Evolutionary conservation across 2,797 vertebrate genomes (phyloP).

Genomic region (Gadopsis bispinosus): DNA sequence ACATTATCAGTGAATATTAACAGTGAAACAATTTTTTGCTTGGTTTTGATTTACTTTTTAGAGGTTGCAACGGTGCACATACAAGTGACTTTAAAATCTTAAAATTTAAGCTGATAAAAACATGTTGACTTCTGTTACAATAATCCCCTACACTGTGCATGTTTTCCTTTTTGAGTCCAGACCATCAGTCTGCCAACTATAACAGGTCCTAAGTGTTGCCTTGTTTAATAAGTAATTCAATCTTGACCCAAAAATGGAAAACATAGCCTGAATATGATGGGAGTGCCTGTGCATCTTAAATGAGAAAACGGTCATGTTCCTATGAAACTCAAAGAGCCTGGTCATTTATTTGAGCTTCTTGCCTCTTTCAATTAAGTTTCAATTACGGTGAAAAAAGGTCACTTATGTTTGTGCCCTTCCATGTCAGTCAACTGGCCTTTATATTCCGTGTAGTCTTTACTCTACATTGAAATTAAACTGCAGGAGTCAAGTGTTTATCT

Average conservation of each 20-base stretch:
- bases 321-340: conserved; percentile 33
- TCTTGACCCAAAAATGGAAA: conserved; percentile 30
- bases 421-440: neutral
- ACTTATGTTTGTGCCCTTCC: neutral
- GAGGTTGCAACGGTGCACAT: neutral
- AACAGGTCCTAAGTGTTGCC: neutral
- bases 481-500: neutral
- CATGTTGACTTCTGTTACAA: neutral
- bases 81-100: neutral
- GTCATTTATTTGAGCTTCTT: conserved; percentile 21
- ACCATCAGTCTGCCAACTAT: conserved; percentile 2
- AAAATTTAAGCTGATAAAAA: neutral
- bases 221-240: conserved; percentile 17
- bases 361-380: conserved; percentile 1
- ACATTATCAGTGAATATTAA: no score
- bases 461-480: neutral
- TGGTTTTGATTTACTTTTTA: neutral
- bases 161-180: neutral
- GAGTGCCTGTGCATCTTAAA: neutral
- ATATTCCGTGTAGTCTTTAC: conserved; percentile 7
- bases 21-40: neutral
- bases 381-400: neutral
- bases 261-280: neutral
- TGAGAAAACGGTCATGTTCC: conserved; percentile 36
- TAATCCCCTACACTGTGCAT: neutral